These are phyloP conservation scores for Meloidogyne floridensis DNA, from an alignment of 1,140 invertebrate species.

Conservation along the genomic window DNA sequence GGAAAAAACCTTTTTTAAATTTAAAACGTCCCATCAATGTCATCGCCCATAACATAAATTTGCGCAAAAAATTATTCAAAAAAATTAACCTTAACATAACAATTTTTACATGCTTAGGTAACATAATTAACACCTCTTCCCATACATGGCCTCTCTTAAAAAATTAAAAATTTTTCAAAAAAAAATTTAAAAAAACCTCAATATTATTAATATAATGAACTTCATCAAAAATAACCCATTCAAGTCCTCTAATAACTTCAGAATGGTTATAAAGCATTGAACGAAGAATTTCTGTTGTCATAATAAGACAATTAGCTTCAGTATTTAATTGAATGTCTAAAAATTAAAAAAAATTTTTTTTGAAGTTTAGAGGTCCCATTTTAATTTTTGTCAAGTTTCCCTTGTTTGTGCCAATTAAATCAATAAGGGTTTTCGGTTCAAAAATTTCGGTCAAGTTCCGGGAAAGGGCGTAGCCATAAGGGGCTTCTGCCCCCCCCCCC, in stretches of 20 bases:
- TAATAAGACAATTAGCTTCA: slow-evolving; percentile 90
- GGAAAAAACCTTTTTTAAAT: too few species aligned
- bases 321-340: slow-evolving; percentile 82
- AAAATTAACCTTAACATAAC: slow-evolving; percentile 73
- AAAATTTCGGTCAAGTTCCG: too few species aligned
- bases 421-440: too few species aligned
- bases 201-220: slow-evolving; percentile 98
- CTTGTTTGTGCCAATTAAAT: too few species aligned
- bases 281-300: slow-evolving; percentile 98
- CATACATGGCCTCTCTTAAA: slow-evolving; percentile 90
- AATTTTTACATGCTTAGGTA: slow-evolving; percentile 89
- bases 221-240: slow-evolving; percentile 99
- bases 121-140: slow-evolving; percentile 95
- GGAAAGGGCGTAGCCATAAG: too few species aligned
- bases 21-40: too few species aligned
- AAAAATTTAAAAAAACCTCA: slow-evolving; percentile 69
- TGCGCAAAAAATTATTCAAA: background rate
- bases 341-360: slow-evolving; percentile 7
- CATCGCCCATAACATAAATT: too few species aligned
- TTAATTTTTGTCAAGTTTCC: too few species aligned
- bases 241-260: slow-evolving; percentile 88
- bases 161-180: slow-evolving; percentile 21
- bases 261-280: slow-evolving; percentile 95
- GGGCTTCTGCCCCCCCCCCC: too few species aligned
- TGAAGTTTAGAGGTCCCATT: background rate